Evolutionary conservation across 2,113 vertebrate genomes (phyloP).

Genomic region (Myodes glareolus): DNA sequence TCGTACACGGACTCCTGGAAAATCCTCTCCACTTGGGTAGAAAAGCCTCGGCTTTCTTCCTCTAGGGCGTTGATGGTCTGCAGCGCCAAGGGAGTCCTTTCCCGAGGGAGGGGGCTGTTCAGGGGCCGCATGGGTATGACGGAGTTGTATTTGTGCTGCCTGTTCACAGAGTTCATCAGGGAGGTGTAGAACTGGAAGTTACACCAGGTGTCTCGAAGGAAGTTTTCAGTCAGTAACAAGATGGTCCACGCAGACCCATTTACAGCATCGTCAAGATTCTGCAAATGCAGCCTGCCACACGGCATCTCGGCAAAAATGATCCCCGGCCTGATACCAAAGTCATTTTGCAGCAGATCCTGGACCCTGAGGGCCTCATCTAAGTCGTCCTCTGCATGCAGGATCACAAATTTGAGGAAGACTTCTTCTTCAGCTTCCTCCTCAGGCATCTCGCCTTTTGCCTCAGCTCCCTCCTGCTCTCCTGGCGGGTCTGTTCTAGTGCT

Average conservation of each 20-base stretch:
- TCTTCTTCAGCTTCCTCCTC: slow-evolving; percentile 34
- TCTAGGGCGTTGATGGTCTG: slow-evolving; percentile 79
- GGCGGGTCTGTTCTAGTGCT: accelerated
- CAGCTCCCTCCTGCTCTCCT: not conserved
- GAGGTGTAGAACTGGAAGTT: slow-evolving; percentile 79
- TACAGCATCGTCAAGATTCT: slow-evolving; percentile 77
- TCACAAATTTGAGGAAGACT: slow-evolving; percentile 80
- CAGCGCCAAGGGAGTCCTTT: slow-evolving; percentile 77
- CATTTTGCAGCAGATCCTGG: slow-evolving; percentile 75
- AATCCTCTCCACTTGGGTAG: slow-evolving; percentile 79
- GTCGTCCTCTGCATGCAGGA: slow-evolving; percentile 71
- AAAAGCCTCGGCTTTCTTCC: slow-evolving; percentile 81
- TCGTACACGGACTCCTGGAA: slow-evolving; percentile 78
- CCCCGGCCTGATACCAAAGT: slow-evolving; percentile 79
- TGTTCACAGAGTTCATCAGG: slow-evolving; percentile 78
- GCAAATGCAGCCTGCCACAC: slow-evolving; percentile 71
- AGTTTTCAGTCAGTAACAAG: slow-evolving; percentile 79
- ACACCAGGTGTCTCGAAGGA: slow-evolving; percentile 79
- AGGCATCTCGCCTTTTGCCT: not conserved
- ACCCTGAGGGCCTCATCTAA: slow-evolving; percentile 65
- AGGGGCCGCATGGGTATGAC: slow-evolving; percentile 79
- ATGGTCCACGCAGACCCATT: slow-evolving; percentile 80
- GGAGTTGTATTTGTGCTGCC: slow-evolving; percentile 79
- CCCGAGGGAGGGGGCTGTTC: slow-evolving; percentile 76
- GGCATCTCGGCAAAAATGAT: slow-evolving; percentile 80